These are phyloP conservation scores for Aegithalos caudatus DNA, from an alignment of 2,113 vertebrate genomes.

Conservation along the genomic window DNA sequence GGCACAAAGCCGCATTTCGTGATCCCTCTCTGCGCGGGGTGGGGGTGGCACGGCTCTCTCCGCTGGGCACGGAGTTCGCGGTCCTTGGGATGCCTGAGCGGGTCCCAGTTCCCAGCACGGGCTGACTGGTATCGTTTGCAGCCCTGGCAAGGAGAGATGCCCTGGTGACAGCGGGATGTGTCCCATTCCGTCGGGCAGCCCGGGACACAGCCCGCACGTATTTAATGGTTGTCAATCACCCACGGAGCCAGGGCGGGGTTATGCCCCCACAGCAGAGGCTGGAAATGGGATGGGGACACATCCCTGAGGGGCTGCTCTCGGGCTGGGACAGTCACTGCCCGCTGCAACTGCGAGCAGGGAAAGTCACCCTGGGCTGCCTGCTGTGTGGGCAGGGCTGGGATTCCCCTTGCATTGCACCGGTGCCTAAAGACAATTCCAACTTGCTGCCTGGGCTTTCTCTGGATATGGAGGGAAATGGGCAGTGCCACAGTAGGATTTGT, in stretches of 20 bases:
- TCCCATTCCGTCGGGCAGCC: accelerated
- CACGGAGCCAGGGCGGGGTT: accelerated
- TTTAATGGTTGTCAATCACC: background rate
- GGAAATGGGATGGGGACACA: background rate
- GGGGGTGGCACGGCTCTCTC: too few species aligned
- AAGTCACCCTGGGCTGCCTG: background rate
- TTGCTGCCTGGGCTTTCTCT: background rate
- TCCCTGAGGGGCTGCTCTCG: background rate
- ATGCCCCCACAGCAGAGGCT: background rate
- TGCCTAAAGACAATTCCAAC: background rate
- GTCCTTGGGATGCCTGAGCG: background rate
- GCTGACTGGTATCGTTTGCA: background rate
- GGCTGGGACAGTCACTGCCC: accelerated
- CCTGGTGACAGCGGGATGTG: accelerated
- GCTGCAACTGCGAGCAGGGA: accelerated
- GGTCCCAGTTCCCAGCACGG: background rate
- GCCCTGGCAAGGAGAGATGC: background rate
- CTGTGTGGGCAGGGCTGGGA: accelerated
- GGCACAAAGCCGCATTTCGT: background rate
- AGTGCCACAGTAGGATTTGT: too few species aligned
- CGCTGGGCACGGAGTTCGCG: too few species aligned
- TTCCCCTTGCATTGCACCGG: accelerated
- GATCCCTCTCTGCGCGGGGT: background rate
- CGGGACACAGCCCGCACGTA: accelerated
- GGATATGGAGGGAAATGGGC: accelerated